These are phyloP conservation scores for Drosophila miranda DNA, from an alignment of 1,140 invertebrate genomes.

Conservation along the genomic window DNA sequence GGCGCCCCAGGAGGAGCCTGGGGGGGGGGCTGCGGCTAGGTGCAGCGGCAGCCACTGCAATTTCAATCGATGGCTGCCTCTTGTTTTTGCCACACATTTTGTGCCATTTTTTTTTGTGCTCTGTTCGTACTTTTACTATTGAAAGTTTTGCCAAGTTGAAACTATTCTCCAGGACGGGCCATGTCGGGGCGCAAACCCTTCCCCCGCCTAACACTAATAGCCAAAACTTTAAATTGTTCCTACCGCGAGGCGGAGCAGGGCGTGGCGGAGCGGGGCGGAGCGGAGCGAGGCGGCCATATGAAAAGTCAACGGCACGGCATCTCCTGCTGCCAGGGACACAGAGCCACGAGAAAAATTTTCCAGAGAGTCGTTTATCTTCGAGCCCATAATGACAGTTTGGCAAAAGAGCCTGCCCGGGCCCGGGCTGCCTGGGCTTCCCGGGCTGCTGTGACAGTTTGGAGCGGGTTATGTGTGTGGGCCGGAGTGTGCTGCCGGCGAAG, in stretches of 20 bases:
- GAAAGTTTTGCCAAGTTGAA: conserved; percentile 74
- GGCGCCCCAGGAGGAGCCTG: not conserved
- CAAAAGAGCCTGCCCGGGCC: conserved; percentile 33
- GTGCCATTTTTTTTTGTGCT: conserved; percentile 1
- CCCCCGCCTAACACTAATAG: conserved; percentile 59
- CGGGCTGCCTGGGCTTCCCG: too few species aligned
- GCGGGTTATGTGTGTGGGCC: conserved; percentile 6
- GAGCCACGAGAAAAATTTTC: conserved; percentile 45
- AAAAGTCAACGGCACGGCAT: conserved; percentile 63
- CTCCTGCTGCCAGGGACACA: conserved; percentile 15
- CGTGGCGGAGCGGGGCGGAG: too few species aligned
- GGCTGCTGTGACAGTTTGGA: conserved; percentile 66
- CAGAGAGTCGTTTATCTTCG: conserved; percentile 75
- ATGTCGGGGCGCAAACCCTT: not conserved
- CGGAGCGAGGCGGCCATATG: conserved; percentile 49
- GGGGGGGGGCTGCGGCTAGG: conserved; percentile 9
- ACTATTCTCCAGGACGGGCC: conserved; percentile 57
- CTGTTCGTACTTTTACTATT: conserved; percentile 28
- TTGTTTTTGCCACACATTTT: conserved; percentile 20
- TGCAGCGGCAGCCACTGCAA: conserved; percentile 38
- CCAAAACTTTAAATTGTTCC: conserved; percentile 79
- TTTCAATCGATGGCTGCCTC: conserved; percentile 69
- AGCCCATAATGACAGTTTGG: conserved; percentile 77
- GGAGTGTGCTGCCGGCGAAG: not conserved
- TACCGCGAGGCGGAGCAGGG: conserved; percentile 22